Base-by-base conservation (phyloP, 2,113 vertebrate genomes). In the Fregetta grallaria region DNA sequence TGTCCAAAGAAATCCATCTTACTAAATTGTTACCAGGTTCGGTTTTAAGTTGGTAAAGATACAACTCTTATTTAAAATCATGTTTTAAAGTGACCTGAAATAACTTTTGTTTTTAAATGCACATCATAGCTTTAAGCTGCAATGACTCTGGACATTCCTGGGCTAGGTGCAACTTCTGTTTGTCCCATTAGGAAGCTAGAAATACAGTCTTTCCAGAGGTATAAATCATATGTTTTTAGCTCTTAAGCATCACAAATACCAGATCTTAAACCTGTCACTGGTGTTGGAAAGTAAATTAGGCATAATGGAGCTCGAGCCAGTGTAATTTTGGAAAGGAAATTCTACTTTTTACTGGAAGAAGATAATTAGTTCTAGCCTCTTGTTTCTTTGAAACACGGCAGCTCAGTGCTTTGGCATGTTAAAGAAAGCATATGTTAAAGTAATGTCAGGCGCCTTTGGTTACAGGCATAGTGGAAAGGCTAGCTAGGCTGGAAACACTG, bases 241-340 rank as follows among this genome's bases (percentile, higher is more conserved):
- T 92, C 44, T 84, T 72, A 80, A 92, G 42, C 44, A 90, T 80
- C 75, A 79, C 62, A 95, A 93, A 88, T 34, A 92, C 38, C 81
- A 90, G 62, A 88, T 76, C 67, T 86, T 90, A 93, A 95, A 86
- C 81, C 71, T 92, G 77, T 85, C 83, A 91, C 30, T 90, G 27
- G 10, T 72, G 18, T 59, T 95, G 78, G 79, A 88, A 91, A 90
- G 53, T 36, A 49, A 89, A 94, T 86, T 78, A 74, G 83, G 47
- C 44, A 73, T 70, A 95, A 78, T 58, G 23, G 49, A 94, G 42
- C 76, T 87, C 2, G 0, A 89, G 70, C 26, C 80, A 78, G 27
- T 34, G 74, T 42, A 94, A 87, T 75, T 91, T 87, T 92, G 76
- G 45, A 94, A 53, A 91, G 73, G 80, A 97, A 96, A 85, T 72